Conservation (phyloP, 2,113 vertebrate species). For the Lepus europaeus region DNA sequence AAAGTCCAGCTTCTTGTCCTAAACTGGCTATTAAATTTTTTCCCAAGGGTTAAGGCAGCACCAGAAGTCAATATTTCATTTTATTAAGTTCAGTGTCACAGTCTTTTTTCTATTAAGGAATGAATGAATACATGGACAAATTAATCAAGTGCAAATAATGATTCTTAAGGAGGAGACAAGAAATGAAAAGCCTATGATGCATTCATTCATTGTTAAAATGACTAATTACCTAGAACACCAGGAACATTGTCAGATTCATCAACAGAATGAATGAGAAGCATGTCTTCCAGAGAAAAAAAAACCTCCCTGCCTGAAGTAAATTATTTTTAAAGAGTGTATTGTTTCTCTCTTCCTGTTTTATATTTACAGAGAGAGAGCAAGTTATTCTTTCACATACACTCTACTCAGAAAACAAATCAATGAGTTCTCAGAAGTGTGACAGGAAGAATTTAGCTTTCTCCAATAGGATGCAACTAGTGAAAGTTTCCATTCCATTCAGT, state of each 20-base stretch:
- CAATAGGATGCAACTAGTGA: background rate
- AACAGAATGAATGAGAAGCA: background rate
- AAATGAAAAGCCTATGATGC: background rate
- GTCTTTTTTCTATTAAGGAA: background rate
- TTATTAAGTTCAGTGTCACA: background rate
- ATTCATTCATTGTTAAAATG: background rate
- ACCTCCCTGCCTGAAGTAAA: background rate
- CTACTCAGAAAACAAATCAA: conserved; percentile 1
- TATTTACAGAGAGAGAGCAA: conserved; percentile 14
- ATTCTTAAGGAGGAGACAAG: background rate
- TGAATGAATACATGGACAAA: background rate
- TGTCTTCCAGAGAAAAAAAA: background rate
- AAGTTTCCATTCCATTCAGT: background rate
- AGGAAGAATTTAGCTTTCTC: background rate
- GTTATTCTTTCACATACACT: conserved; percentile 14
- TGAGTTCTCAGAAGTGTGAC: background rate
- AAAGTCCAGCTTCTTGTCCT: background rate
- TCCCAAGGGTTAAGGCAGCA: background rate
- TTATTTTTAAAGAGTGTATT: background rate
- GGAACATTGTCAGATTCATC: background rate
- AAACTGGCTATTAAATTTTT: background rate
- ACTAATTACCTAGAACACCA: background rate
- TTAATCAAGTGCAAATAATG: background rate
- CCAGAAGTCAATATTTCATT: conserved; percentile 26
- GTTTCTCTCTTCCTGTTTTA: conserved; percentile 5